Evolutionary conservation across 2,888 invertebrate genomes (phyloP).

Genomic region (Apodemia zela): DNA sequence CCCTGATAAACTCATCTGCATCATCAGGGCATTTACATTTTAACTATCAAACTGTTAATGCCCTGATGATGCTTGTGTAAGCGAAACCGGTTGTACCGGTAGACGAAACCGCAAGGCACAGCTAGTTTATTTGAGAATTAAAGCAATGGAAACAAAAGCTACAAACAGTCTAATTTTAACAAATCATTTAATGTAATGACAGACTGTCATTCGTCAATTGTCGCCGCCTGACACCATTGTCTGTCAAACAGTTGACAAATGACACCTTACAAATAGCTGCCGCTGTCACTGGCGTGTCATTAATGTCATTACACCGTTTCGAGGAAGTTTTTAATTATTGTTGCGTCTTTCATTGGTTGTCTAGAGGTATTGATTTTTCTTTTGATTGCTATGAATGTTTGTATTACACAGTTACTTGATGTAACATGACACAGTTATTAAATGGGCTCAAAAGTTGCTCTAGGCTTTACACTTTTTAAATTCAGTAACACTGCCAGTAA

Average conservation of each 20-base stretch:
- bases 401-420: not conserved
- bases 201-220: slow-evolving; percentile 51
- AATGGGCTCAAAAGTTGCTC: too few relatives aligned
- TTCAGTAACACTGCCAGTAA: too few relatives aligned
- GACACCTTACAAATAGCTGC: slow-evolving; percentile 37
- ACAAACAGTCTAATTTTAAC: slow-evolving; percentile 9
- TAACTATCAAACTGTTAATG: too few relatives aligned
- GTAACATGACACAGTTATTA: too few relatives aligned
- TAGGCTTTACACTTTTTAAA: too few relatives aligned
- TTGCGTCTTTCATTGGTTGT: slow-evolving; percentile 7
- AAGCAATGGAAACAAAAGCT: not conserved
- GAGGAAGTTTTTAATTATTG: slow-evolving; percentile 56
- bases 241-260: slow-evolving; percentile 62
- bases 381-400: slow-evolving; percentile 11
- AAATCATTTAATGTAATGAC: slow-evolving; percentile 36
- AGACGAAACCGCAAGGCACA: not conserved
- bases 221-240: slow-evolving; percentile 56
- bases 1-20: too few relatives aligned
- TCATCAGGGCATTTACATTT: too few relatives aligned
- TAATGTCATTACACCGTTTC: slow-evolving; percentile 56
- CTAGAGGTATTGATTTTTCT: slow-evolving; percentile 11
- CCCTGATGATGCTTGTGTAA: too few relatives aligned
- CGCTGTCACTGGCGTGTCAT: slow-evolving; percentile 57
- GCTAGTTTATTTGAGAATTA: too few relatives aligned
- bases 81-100: too few relatives aligned